Evolutionary conservation across 2,888 invertebrate species (phyloP).

Genomic region (Monopis laevigella): DNA sequence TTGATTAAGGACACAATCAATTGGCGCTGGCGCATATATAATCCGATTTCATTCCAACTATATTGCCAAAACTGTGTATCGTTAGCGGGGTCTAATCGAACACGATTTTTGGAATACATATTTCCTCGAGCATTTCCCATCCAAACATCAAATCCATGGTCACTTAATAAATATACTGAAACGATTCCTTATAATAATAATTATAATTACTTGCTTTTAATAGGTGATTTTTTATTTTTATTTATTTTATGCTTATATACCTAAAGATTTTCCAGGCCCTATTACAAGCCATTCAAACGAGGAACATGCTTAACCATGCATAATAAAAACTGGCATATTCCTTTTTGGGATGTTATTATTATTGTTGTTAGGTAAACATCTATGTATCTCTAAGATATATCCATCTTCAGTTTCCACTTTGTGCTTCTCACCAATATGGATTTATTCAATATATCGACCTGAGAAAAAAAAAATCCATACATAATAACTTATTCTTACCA

Average conservation of each 20-base stretch:
- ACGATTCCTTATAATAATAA: too few species aligned
- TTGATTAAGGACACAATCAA: slow-evolving; percentile 57
- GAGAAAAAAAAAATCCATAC: too few species aligned
- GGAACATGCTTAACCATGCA: not conserved
- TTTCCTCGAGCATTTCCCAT: slow-evolving; percentile 17
- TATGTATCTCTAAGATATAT: not conserved
- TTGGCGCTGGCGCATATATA: slow-evolving; percentile 69
- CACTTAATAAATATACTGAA: slow-evolving; percentile 12
- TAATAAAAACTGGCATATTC: slow-evolving; percentile 1
- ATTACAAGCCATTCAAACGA: slow-evolving; percentile 2
- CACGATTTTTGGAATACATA: slow-evolving; percentile 13
- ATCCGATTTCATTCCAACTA: slow-evolving; percentile 73
- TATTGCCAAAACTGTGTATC: slow-evolving; percentile 22
- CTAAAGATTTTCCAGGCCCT: slow-evolving; percentile 3
- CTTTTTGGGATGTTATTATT: not conserved
- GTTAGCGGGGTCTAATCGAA: slow-evolving; percentile 10
- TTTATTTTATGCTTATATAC: too few species aligned
- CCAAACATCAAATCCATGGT: slow-evolving; percentile 16
- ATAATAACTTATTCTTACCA: too few species aligned
- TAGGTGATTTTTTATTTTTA: too few species aligned
- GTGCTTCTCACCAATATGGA: not conserved
- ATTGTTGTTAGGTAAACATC: not conserved
- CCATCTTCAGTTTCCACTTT: slow-evolving; percentile 2
- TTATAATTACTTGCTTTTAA: too few species aligned
- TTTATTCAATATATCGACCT: too few species aligned